Percentiles rank a stretch among this genome's conserved stretches.
phyloP scores from a whole-genome alignment of 2,888 invertebrate genomes.

The Callosobruchus maculatus region DNA sequence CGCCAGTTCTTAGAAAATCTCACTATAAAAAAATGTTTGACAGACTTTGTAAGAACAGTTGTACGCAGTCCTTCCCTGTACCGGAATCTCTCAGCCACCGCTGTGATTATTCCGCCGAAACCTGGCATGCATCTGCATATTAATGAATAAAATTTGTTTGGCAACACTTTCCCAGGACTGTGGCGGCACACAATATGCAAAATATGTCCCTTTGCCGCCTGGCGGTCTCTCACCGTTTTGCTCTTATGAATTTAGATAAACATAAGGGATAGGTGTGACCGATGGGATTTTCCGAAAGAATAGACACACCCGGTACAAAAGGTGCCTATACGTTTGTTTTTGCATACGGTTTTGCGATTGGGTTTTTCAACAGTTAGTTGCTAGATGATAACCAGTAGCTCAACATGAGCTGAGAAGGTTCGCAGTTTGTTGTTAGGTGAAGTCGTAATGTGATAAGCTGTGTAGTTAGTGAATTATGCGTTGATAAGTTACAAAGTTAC shows the following conservation, averaged over 20 bases:
- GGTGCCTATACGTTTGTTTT: constrained; percentile 14
- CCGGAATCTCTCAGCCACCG: not conserved
- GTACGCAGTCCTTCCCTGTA: constrained; percentile 5
- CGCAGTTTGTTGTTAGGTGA: too few species aligned
- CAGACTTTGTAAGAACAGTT: too few species aligned
- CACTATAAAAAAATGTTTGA: too few species aligned
- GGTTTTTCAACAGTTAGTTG: not conserved
- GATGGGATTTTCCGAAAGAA: constrained; percentile 46
- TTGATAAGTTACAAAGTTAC: too few species aligned
- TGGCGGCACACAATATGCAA: constrained; percentile 8
- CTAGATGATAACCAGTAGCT: too few species aligned
- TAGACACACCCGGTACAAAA: constrained; percentile 5
- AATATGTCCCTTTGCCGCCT: constrained; percentile 20
- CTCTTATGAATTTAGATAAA: constrained; percentile 35
- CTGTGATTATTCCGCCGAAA: constrained; percentile 9
- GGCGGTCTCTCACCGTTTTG: constrained; percentile 16
- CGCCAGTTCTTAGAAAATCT: too few species aligned
- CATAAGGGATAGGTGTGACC: constrained; percentile 50
- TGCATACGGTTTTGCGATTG: too few species aligned
- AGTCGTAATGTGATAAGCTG: too few species aligned
- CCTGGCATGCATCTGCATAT: constrained; percentile 32
- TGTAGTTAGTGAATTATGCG: too few species aligned
- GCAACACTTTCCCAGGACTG: constrained; percentile 39
- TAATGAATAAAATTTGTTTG: constrained; percentile 26
- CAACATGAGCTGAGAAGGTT: too few species aligned